Base-by-base conservation (phyloP, 2,113 vertebrate genomes). In the Tragelaphus scriptus region DNA sequence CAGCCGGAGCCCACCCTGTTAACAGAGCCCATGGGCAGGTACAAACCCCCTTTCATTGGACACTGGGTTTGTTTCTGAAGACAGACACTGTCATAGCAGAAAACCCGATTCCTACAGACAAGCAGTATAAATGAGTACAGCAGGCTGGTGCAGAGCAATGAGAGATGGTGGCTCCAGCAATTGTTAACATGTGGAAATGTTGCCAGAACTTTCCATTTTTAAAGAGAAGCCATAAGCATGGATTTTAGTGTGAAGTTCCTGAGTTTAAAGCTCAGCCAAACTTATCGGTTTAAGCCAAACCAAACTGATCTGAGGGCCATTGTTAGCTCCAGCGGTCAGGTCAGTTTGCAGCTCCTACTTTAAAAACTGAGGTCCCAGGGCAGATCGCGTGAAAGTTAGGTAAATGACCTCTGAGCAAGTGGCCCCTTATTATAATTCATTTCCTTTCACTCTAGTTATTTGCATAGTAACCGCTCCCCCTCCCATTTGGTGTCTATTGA, bases 231-330 rank as follows among this genome's bases (percentile, higher is more conserved):
- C 40, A 1, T 61, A 91, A 82, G 77, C 61, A 81, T 87, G 55
- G 82, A 84, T 87, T 93, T 80, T 89, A 89, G 49, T 87, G 47
- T 65, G 23, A 97, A 88, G 63, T 93, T 47, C 49, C 68, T 94
- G 82, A 86, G 30, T 89, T 92, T 93, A 80, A 93, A 96, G 91
- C 63, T 40, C 55, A 51, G 36, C 32, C 44, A 94, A 87, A 95
- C 47, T 40, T 79, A 25, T 86, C 91, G 36, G 21, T 51, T 58
- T 44, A 51, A 51, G 92, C 84, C 92, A 93, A 86, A 87, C 23
- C 84, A 93, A 90, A 97, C 79, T 58, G 77, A 36, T 88, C 91
- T 28, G 14, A 89, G 91, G 71, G 47, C 21, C 63, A 5, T 68
- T 82, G n/a, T 68, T 56, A 88, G 51, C 65, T 47, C 63, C 56